phyloP scores from a whole-genome alignment of 2,888 invertebrate genomes.

The Pseudanteris insignis region DNA sequence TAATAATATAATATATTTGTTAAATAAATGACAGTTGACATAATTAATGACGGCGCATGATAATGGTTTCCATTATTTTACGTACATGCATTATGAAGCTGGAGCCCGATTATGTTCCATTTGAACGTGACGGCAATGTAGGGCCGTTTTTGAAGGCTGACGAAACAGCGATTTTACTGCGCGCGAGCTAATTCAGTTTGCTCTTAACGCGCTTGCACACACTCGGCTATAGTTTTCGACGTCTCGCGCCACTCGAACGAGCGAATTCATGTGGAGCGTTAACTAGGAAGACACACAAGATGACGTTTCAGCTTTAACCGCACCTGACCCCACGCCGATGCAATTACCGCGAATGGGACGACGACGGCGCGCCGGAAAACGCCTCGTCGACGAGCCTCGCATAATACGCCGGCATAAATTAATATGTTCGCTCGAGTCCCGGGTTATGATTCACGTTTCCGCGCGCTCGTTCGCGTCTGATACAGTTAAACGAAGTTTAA shows the following conservation, averaged over 20 bases:
- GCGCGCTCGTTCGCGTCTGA: constrained; percentile 50
- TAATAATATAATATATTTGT: no score
- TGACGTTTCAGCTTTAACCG: constrained; percentile 35
- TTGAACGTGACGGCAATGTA: no score
- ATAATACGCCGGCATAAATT: constrained; percentile 63
- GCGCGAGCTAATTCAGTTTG: constrained; percentile 32
- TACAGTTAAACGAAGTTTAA: constrained; percentile 64
- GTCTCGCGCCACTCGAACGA: constrained; percentile 22
- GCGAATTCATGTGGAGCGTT: constrained; percentile 30
- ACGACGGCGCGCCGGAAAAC: constrained; percentile 45
- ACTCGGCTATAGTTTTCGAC: constrained; percentile 24
- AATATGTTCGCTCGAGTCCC: constrained; percentile 62
- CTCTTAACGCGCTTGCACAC: constrained; percentile 20
- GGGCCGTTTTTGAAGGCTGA: no score
- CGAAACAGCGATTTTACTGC: not conserved
- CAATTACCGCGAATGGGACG: constrained; percentile 42
- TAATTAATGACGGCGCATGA: no score
- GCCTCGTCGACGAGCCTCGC: constrained; percentile 55
- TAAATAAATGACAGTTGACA: no score
- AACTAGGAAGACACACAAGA: constrained; percentile 41
- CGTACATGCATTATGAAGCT: no score
- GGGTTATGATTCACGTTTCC: constrained; percentile 45
- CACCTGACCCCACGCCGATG: constrained; percentile 42
- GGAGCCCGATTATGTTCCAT: no score
- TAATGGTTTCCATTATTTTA: no score